Percentiles rank a stretch among this genome's conserved stretches.
Evolutionary conservation across 2,113 vertebrate genomes (phyloP).

Genomic region (Edolisoma coerulescens): DNA sequence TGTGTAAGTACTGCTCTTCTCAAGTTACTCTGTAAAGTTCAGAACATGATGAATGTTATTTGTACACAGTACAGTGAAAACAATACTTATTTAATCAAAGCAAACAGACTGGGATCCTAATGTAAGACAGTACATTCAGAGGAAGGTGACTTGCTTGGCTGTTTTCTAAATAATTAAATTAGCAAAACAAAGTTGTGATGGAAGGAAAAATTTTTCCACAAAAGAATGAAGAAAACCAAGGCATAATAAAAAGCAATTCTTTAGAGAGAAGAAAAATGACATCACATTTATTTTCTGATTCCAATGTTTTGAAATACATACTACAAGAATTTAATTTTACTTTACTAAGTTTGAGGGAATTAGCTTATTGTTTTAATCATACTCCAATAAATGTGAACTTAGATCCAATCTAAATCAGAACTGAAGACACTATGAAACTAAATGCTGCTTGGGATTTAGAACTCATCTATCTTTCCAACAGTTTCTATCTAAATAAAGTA

Average conservation of each 20-base stretch:
- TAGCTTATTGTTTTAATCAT: background rate
- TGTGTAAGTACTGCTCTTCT: background rate
- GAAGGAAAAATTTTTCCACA: background rate
- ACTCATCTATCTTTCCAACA: background rate
- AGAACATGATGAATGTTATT: background rate
- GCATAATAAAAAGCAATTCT: background rate
- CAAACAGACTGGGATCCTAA: background rate
- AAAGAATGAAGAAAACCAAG: background rate
- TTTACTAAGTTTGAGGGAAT: background rate
- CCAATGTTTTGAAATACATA: background rate
- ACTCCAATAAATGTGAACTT: background rate
- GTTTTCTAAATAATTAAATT: constrained; percentile 19
- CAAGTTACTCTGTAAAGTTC: background rate
- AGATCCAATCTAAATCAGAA: background rate
- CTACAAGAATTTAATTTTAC: background rate
- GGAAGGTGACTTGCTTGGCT: background rate
- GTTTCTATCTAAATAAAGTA: background rate
- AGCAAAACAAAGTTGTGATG: background rate
- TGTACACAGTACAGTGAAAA: background rate
- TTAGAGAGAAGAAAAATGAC: background rate
- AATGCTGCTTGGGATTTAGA: background rate
- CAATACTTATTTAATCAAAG: constrained; percentile 24
- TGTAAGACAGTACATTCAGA: background rate
- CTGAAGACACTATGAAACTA: background rate
- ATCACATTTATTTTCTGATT: background rate